A percentile compares a stretch with the other conserved stretches of the same genome.
Evolutionary conservation across 2,797 vertebrate species (phyloP).

Genomic region (Dermochelys coriacea): DNA sequence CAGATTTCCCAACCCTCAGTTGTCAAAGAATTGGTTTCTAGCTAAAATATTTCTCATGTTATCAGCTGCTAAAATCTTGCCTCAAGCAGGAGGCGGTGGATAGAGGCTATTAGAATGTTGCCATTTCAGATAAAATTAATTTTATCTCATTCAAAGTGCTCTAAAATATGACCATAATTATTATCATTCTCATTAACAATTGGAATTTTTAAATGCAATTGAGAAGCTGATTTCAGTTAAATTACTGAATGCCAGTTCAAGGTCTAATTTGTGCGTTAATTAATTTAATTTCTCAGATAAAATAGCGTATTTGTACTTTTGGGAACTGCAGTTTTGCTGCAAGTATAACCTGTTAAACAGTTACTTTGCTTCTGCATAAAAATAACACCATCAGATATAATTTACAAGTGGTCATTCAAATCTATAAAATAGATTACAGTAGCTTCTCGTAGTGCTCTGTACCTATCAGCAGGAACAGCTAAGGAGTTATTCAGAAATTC

Average conservation of each 20-base stretch:
- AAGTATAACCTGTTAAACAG: slow-evolving; percentile 46
- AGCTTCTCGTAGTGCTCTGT: not conserved
- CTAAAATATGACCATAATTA: not conserved
- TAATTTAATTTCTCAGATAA: not conserved
- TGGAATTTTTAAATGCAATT: not conserved
- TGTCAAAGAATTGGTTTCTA: slow-evolving; percentile 18
- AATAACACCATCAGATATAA: slow-evolving; percentile 35
- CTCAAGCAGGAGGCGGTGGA: slow-evolving; percentile 6
- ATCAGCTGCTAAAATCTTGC: not conserved
- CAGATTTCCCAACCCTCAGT: not conserved
- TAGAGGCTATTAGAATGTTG: slow-evolving; percentile 12
- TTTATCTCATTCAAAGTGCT: slow-evolving; percentile 6
- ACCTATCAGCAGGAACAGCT: slow-evolving; percentile 31
- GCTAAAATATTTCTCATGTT: not conserved
- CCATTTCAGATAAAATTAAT: slow-evolving; percentile 46
- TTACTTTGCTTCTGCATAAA: slow-evolving; percentile 47
- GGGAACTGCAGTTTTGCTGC: slow-evolving; percentile 22
- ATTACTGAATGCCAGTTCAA: not conserved
- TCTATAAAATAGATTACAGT: slow-evolving; percentile 27
- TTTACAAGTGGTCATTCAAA: slow-evolving; percentile 36
- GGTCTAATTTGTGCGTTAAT: not conserved
- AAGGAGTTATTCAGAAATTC: slow-evolving; percentile 48
- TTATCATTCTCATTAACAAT: slow-evolving; percentile 3
- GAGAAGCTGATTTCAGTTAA: slow-evolving; percentile 11
- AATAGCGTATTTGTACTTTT: slow-evolving; percentile 36